Evolutionary conservation across 2,888 invertebrate genomes (phyloP).

Genomic region (Diplazon laetatorius): DNA sequence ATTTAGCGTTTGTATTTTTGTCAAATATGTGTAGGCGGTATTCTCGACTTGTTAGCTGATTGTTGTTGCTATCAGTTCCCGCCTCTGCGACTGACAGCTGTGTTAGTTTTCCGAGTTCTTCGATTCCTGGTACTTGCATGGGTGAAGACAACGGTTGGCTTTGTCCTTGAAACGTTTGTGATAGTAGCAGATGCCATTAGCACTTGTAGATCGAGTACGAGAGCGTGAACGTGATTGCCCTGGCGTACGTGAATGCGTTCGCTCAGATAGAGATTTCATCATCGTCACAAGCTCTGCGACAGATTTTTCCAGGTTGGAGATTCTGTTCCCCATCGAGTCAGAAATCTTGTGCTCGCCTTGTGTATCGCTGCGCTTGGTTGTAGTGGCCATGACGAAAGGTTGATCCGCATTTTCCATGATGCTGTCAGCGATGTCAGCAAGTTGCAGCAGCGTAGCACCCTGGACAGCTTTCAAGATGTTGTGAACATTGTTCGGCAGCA

Average conservation of each 20-base stretch:
- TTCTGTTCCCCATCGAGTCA: neutral
- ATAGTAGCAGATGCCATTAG: neutral
- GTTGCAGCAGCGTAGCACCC: conserved; percentile 35
- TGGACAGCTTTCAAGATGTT: conserved; percentile 33
- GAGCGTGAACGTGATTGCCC: conserved; percentile 9
- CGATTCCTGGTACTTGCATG: conserved; percentile 22
- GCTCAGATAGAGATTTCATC: neutral
- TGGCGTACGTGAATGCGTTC: too few relatives aligned
- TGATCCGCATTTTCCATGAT: conserved; percentile 34
- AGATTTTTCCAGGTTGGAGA: neutral
- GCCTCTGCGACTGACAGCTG: neutral
- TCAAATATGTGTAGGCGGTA: conserved; percentile 44
- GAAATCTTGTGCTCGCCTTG: too few relatives aligned
- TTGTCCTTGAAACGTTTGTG: neutral
- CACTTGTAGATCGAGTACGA: conserved; percentile 13
- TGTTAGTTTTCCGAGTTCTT: conserved; percentile 14
- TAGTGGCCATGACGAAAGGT: too few relatives aligned
- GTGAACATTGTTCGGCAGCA: conserved; percentile 42
- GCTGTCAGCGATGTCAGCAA: conserved; percentile 57
- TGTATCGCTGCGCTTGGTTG: too few relatives aligned
- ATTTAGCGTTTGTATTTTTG: neutral
- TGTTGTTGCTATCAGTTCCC: conserved; percentile 39
- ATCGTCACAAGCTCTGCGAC: neutral
- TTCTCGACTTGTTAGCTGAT: too few relatives aligned
- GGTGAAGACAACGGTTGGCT: conserved; percentile 1